Base-by-base conservation (phyloP, 1,140 invertebrate species). In the Drosophila arizonae region DNA sequence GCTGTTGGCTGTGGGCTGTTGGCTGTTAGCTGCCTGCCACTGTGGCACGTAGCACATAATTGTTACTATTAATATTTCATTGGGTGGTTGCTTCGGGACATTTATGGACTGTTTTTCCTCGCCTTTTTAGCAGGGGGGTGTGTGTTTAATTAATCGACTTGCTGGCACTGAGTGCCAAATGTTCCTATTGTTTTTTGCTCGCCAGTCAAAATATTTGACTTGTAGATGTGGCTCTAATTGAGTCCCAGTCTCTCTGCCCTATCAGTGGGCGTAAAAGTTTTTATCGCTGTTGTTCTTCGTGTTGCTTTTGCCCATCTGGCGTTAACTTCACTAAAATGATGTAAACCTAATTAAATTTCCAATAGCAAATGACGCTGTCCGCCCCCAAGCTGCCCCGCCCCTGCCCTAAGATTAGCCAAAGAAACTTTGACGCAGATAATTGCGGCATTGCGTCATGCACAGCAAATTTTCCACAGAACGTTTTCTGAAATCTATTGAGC, bases 261-360 rank as follows among this genome's bases (percentile, higher is more conserved):
- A 15, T 62, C 26, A 54, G 28, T 56, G 51, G 61, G 62, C 70
- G 71, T 73, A 74, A 86, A 86, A 88, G 79, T 86, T 86, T 79
- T 78, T 72, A 87, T 68, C 80, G 74, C 60, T 77, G 54, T 76
- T 75, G 26, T 50, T 68, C 24, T 48, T 51, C 43, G 45, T 75
- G 10, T 24, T 50, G 45, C 54, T 48, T 51, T 51, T 24, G 81
- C 81, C 75, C 81, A 86, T 86, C 81, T 87, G 81, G 82, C 84
- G 52, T 76, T 50, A 81, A 86, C 51, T 70, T 77, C 64, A 88
- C 64, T 76, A 79, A 84, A 88, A 79, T 87, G 79, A 79, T 87
- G 84, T 88, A 87, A 87, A 87, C 79, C 84, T 88, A 87, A 87
- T 87, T 87, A 89, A 87, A 87, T 87, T 87, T 88, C 84, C 79